phyloP scores from a whole-genome alignment of 1,140 invertebrate species.

The Bombus fervidus region DNA sequence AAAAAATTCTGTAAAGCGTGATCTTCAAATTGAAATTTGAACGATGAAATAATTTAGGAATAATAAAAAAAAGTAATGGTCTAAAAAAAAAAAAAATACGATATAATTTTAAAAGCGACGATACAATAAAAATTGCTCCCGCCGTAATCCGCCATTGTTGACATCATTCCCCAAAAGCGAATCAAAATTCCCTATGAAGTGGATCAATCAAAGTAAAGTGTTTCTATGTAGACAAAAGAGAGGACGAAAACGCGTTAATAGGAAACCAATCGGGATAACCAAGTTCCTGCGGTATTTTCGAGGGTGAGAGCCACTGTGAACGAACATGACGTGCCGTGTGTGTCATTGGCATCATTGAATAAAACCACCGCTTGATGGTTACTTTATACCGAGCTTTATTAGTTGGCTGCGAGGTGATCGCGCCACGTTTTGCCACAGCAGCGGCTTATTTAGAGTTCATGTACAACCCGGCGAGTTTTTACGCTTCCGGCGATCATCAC shows the following conservation, averaged over 20 bases:
- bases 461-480: conserved; percentile 1
- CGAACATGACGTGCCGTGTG: conserved; percentile 10
- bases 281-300: too few relatives aligned
- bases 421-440: conserved; percentile 16
- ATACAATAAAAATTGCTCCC: too few relatives aligned
- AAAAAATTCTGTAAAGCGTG: too few relatives aligned
- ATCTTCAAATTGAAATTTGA: too few relatives aligned
- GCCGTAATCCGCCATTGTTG: too few relatives aligned
- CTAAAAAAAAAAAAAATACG: too few relatives aligned
- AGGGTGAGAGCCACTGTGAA: conserved; percentile 35
- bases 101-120: too few relatives aligned
- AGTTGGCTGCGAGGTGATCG: conserved; percentile 26
- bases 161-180: too few relatives aligned
- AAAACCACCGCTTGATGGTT: conserved; percentile 37
- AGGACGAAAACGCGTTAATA: not conserved
- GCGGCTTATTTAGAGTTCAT: conserved; percentile 6
- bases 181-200: not conserved
- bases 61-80: too few relatives aligned
- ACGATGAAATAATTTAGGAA: too few relatives aligned
- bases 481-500: not conserved
- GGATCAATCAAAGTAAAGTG: accelerated
- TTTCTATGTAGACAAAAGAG: not conserved
- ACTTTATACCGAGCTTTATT: conserved; percentile 48
- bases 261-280: not conserved
- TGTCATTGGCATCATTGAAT: conserved; percentile 60